Conservation (phyloP, 2,113 vertebrate species). For the Australoheros scitulus region DNA sequence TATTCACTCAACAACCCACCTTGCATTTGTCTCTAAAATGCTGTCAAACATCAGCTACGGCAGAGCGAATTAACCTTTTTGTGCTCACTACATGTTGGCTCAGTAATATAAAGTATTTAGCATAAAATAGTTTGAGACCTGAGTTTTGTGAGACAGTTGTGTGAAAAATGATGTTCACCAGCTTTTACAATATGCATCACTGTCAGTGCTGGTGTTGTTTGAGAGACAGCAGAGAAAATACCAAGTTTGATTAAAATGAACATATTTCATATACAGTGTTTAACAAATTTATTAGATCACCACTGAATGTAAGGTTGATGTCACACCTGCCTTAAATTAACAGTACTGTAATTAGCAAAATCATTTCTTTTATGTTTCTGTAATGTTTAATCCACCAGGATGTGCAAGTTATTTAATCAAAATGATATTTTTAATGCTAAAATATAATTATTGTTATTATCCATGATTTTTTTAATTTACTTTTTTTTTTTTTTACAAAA, state of each 20-base stretch:
- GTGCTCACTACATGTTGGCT: not conserved
- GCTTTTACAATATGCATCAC: not conserved
- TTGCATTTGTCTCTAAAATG: slow-evolving; percentile 17
- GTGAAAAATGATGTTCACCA: not conserved
- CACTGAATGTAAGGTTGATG: not conserved
- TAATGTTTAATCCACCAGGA: not conserved
- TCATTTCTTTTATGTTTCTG: not conserved
- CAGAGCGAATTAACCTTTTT: slow-evolving; percentile 46
- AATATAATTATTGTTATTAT: not conserved
- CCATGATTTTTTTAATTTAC: not conserved
- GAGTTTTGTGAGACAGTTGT: not conserved
- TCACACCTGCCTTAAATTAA: not conserved
- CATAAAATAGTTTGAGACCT: not conserved
- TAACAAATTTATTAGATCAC: not conserved
- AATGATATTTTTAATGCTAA: not conserved
- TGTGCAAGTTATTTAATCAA: not conserved
- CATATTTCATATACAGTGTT: not conserved
- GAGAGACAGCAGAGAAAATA: not conserved
- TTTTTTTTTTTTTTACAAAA: not conserved
- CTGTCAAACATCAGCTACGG: slow-evolving; percentile 15
- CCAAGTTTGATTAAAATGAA: not conserved
- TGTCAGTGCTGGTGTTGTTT: not conserved
- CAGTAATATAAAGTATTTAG: slow-evolving; percentile 13
- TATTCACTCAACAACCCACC: slow-evolving; percentile 34
- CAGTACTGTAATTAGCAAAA: not conserved